phyloP scores from a whole-genome alignment of 2,797 vertebrate species.

The Rallus crepitans region DNA sequence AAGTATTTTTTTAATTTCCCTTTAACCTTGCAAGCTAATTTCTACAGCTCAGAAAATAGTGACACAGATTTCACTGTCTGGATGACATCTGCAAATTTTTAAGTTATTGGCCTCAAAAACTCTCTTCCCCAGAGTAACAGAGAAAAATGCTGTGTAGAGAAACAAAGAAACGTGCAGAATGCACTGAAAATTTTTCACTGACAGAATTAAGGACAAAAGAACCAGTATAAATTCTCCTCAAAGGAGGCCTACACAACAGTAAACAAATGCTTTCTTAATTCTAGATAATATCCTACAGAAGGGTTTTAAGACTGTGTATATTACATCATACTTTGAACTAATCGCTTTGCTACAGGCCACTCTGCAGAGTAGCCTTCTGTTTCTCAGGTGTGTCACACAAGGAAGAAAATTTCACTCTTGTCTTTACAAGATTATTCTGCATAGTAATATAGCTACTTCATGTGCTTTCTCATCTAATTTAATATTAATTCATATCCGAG shows the following conservation, averaged over 20 bases:
- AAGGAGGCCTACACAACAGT: background rate
- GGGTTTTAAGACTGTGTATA: background rate
- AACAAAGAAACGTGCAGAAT: background rate
- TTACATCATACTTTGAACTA: background rate
- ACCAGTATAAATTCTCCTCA: background rate
- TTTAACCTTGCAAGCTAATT: constrained; percentile 22
- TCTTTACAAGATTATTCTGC: background rate
- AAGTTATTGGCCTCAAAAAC: background rate
- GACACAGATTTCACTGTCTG: background rate
- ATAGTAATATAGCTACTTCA: background rate
- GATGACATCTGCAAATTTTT: background rate
- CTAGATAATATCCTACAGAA: background rate
- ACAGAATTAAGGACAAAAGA: background rate
- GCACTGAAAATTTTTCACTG: background rate
- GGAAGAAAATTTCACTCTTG: background rate
- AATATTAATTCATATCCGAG: background rate
- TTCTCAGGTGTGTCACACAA: background rate
- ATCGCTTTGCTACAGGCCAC: rapidly evolving
- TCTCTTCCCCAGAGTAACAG: background rate
- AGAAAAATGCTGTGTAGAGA: background rate
- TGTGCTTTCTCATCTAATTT: background rate
- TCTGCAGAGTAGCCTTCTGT: background rate
- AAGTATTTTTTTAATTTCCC: constrained; percentile 1
- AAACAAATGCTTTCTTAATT: background rate
- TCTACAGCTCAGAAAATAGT: background rate